A percentile compares a stretch with the other conserved stretches of the same genome.
phyloP scores from a whole-genome alignment of 2,113 vertebrate genomes.

The Falco punctatus region DNA sequence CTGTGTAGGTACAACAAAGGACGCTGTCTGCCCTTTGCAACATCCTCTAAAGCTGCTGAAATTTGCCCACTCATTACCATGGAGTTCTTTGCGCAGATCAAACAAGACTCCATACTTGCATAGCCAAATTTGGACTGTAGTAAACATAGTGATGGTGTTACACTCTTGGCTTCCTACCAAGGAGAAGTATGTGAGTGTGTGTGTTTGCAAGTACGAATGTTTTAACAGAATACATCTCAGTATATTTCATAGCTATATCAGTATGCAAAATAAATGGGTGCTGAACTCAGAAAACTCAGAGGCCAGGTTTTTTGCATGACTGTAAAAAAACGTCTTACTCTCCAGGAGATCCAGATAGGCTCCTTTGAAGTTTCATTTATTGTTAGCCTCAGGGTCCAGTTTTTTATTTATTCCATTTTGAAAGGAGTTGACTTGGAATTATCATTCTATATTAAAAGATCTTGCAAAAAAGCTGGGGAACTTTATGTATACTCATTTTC shows the following conservation, averaged over 20 bases:
- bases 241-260: neutral
- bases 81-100: neutral
- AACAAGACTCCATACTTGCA: neutral
- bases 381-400: neutral
- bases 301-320: neutral
- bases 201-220: neutral
- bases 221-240: neutral
- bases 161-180: neutral
- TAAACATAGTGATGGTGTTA: neutral
- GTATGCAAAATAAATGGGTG: neutral
- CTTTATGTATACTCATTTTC: slow-evolving; percentile 27
- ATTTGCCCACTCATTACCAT: neutral
- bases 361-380: slow-evolving; percentile 32
- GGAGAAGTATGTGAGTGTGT: neutral
- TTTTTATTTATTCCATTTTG: slow-evolving; percentile 33
- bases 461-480: neutral
- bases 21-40: neutral
- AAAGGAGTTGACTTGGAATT: neutral
- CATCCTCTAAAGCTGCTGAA: accelerated
- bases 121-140: neutral
- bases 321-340: neutral
- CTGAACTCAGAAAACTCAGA: neutral
- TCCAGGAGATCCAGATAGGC: neutral
- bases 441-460: neutral
- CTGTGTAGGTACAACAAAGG: neutral